Base-by-base conservation (phyloP, 2,797 vertebrate genomes). In the Hemibagrus guttatus region DNA sequence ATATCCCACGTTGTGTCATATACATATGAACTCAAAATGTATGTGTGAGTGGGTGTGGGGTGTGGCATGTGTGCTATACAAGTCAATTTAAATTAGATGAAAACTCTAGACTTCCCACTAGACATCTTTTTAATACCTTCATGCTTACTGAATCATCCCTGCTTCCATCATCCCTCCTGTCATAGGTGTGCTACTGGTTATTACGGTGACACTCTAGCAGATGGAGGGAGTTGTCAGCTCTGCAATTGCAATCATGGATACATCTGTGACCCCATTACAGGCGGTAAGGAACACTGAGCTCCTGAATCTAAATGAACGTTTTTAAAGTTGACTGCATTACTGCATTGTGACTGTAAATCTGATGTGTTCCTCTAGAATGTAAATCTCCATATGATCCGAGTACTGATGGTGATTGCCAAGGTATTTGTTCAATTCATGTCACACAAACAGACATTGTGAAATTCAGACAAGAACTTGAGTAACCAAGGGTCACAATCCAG, bases 171-270 rank as follows among this genome's bases (percentile, higher is more conserved):
- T 49, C 46, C 46, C 46, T 49, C 7, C n/a, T 78, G 26, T 89
- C 90, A 21, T 90, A 98, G 97, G 87, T 98, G 97, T 94, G 95
- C 96, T 87, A 92, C 93, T 17, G 97, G 97, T 84, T 97, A 96
- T 93, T 97, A 96, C 71, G 97, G 97, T 83, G 95, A 96, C 90
- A 97, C 97, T 58, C 87, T 93, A 84, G 92, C 87, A 78, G 89
- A 93, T 49, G 94, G 94, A 89, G 94, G 95, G 56, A 95, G 91
- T 88, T 98, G 97, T 91, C 95, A 94, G 83, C 96, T 93, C 49
- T 98, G 97, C 92, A 93, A 89, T 16, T 98, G 97, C 84, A 90
- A 81, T n/a, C 46, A 94, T n/a, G 94, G 93, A 31, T 92, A 92
- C 17, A 76, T 74, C 89, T 98, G 97, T 93, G 94, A 97, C 89